Evolutionary conservation across 1,140 invertebrate species (phyloP), one percentile per base, ranked within the genome.

Genomic region (Bombus ignitus): DNA sequence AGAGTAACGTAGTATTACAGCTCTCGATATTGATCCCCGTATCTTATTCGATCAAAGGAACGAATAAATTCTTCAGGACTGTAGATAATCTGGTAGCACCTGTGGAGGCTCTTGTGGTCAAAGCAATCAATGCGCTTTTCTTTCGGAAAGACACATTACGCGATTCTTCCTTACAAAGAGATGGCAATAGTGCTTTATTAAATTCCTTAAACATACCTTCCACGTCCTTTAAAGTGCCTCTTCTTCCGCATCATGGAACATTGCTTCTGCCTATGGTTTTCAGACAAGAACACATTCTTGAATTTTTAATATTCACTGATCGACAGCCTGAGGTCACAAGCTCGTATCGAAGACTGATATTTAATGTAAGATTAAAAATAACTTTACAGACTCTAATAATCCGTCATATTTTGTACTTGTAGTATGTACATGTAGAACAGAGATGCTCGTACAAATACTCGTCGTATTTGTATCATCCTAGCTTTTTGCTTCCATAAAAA

Each of bases 121-220:
- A 72, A 57, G n/a, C 53, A 80, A 53, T 70, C 78, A 66, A 82
- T 87, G 75, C 47, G 85, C 85, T 88, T 87, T 87, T 88, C 85
- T 87, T 88, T 66, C 74, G 28, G 70, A 66, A 74, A 81, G 86
- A 88, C 80, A 87, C 85, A 88, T 87, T 88, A 83, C 75, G 75
- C 80, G 53, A 88, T 88, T 88, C 74, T 70, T 78, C 42, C 72
- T 74, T 83, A 83, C 80, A 87, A 88, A 88, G 87, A 83, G 85
- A 87, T 79, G 74, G 75, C 87, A 80, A 32, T 59, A 81, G 62
- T 76, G 83, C 87, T 88, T 88, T 88, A 88, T 88, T 88, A 88
- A 88, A 88, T 87, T 87, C 86, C 86, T 80, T 53, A 25, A 76
- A 83, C 75, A 87, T 83, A 70, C 62, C 78, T 87, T 75, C 32